These are phyloP conservation scores for Drosophila orosa DNA, from an alignment of 1,140 invertebrate genomes.

Conservation along the genomic window DNA sequence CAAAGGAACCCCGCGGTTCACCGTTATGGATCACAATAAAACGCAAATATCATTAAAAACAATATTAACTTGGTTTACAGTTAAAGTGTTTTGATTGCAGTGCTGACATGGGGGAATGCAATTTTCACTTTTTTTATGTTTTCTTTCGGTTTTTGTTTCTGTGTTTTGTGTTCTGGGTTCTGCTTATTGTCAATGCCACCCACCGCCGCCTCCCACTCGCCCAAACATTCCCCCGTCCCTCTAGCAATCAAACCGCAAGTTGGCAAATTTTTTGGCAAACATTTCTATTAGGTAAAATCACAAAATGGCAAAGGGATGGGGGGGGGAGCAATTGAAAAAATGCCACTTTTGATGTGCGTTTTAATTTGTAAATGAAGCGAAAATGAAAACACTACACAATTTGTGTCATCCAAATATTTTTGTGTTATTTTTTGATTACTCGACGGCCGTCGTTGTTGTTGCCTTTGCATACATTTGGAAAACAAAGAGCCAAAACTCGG, in stretches of 20 bases:
- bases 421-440: conserved; percentile 39
- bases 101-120: conserved; percentile 35
- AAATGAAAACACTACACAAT: conserved; percentile 26
- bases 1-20: conserved; percentile 20
- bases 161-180: no score
- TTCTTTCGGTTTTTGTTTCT: not conserved
- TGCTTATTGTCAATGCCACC: conserved; percentile 37
- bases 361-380: conserved; percentile 44
- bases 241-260: conserved; percentile 1
- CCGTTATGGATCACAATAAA: no score
- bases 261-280: conserved; percentile 42
- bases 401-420: conserved; percentile 51
- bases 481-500: conserved; percentile 61
- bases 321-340: conserved; percentile 38
- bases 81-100: conserved; percentile 5
- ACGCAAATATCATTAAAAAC: not conserved
- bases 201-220: conserved; percentile 31
- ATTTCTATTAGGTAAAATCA: conserved; percentile 33
- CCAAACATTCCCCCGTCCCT: conserved; percentile 24
- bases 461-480: conserved; percentile 41
- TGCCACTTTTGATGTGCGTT: conserved; percentile 43
- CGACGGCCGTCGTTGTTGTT: conserved; percentile 35
- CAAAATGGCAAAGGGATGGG: not conserved
- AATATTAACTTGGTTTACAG: not conserved
- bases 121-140: conserved; percentile 22